A percentile compares a stretch with the other conserved stretches of the same genome.
Conservation (phyloP, 2,113 vertebrate species). For the Tauraco erythrolophus region DNA sequence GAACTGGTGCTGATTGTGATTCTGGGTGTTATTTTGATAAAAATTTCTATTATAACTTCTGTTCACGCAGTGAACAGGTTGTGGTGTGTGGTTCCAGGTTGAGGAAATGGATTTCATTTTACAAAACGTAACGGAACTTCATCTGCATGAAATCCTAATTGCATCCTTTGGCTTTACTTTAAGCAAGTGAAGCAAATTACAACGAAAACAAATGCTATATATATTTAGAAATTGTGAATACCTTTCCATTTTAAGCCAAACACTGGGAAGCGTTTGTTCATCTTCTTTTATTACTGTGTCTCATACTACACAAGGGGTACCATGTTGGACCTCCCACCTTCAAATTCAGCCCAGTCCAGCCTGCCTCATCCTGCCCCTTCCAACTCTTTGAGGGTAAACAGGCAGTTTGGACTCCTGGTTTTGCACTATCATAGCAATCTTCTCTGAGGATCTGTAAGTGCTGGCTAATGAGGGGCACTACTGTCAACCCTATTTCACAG, state of each 20-base stretch:
- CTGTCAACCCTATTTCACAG: background rate
- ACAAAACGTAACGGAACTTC: background rate
- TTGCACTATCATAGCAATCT: background rate
- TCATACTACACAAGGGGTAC: background rate
- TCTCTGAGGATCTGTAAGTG: background rate
- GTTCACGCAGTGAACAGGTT: background rate
- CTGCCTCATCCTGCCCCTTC: background rate
- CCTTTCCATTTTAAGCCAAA: constrained; percentile 12
- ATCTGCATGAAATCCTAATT: constrained; percentile 18
- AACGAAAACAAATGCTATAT: background rate
- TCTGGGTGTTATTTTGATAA: background rate
- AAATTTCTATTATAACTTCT: background rate
- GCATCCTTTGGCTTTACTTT: constrained; percentile 24
- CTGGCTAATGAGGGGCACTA: background rate
- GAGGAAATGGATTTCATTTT: background rate
- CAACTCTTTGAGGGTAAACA: background rate
- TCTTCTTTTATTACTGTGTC: background rate
- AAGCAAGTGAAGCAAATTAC: constrained; percentile 14
- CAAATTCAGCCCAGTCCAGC: background rate
- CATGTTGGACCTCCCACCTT: background rate
- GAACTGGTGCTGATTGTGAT: background rate
- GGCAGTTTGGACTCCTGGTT: background rate
- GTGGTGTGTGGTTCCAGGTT: background rate
- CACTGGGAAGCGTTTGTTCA: background rate
- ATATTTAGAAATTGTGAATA: background rate